These are phyloP conservation scores for Phalacrocorax pelagicus DNA, from an alignment of 2,113 vertebrate genomes.

Conservation along the genomic window DNA sequence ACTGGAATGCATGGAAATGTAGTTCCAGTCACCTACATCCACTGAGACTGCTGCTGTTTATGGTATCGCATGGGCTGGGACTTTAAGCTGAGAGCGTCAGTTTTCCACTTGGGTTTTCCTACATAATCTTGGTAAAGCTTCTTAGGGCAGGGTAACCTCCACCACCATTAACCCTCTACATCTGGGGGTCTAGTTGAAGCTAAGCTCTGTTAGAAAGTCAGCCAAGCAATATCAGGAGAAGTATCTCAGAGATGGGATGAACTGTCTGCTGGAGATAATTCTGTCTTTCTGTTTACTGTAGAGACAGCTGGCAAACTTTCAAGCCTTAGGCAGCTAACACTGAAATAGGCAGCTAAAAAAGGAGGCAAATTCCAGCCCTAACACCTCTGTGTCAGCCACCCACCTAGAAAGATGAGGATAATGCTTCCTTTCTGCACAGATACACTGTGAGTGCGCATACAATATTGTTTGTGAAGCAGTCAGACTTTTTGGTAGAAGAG, in stretches of 20 bases:
- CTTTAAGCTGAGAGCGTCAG: background rate
- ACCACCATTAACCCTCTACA: background rate
- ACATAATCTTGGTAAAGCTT: background rate
- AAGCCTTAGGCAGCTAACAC: background rate
- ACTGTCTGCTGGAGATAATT: background rate
- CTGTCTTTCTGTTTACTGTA: background rate
- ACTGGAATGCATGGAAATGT: background rate
- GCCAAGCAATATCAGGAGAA: background rate
- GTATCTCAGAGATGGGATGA: background rate
- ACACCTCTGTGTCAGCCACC: background rate
- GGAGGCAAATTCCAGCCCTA: background rate
- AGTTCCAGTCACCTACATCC: background rate
- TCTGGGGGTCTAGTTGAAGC: background rate
- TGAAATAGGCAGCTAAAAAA: background rate
- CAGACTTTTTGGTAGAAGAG: background rate
- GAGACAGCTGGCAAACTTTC: background rate
- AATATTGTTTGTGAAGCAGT: background rate
- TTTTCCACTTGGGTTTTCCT: background rate
- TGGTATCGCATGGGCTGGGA: background rate
- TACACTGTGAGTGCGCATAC: background rate
- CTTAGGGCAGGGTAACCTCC: background rate
- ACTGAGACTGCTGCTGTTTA: background rate
- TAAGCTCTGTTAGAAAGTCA: background rate
- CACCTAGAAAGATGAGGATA: background rate
- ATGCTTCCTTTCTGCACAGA: background rate